Base-by-base conservation (phyloP, 1,140 invertebrate species). In the Battus philenor region DNA sequence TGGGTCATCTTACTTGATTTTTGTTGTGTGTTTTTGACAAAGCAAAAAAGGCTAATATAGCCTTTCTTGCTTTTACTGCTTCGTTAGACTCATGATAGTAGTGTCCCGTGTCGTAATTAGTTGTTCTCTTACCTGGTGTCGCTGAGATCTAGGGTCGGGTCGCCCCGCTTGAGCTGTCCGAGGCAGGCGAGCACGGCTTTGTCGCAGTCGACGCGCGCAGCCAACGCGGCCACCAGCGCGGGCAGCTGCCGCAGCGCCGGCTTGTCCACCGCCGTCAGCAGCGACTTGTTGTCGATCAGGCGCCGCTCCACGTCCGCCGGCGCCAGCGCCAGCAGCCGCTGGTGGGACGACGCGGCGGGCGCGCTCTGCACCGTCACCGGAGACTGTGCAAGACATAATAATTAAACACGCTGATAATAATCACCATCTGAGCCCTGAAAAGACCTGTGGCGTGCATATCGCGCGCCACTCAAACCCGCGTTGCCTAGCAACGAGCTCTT, bases 231-330 rank as follows among this genome's bases (percentile, higher is more conserved):
- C 4, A 90, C 84, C 26, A 91, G 75, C 0, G 86, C 86, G 10
- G 77, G 75, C 8, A 89, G 74, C 69, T 90, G 89, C 45, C 89
- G 79, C 49, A 90, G 50, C 0, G 87, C 87, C 10, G 89, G 88
- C 58, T 91, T 91, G 72, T 97, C 95, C 30, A 97, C 87, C 17
- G 94, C 92, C 54, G 96, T 97, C 30, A 97, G 85, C 12, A 97
- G 80, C 0, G 93, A 94, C 77, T 96, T 96, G 81, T 97, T 98
- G 81, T 97, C 95, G 57, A 97, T 97, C 9, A 98, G 87, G 2
- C 96, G 85, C 50, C 95, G 92, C 76, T 98, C 95, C 10, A 93
- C 92, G 61, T 95, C 93, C 2, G 89, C 89, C 64, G 94, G 92
- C 26, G 91, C 92, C 13, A 97, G 88, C 27, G 93, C 93, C 44